Evolutionary conservation across 30 jellyfish, hydroid and myxozoan species (phyloP), one percentile per base, ranked within the genome.

Genomic region (Calvadosia cruxmelitensis): DNA sequence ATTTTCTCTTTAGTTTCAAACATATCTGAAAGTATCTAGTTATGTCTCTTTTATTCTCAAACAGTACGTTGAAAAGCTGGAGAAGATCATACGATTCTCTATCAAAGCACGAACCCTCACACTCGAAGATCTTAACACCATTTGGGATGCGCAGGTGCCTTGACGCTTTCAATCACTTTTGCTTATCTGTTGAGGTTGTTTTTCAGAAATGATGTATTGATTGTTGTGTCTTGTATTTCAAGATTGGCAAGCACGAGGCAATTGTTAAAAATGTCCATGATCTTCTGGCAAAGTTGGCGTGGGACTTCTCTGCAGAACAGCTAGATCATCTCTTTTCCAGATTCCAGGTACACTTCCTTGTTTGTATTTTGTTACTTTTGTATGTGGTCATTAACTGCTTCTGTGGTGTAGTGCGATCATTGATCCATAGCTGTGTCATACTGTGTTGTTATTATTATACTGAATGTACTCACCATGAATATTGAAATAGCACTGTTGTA

Each of bases 301-400:
- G 97, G 97, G 97, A 87, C 81, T 87, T 87, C 67, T 87, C 97
- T 13, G 97, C 97, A 15, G 97, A 87, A 49, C 97, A 87, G 71
- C 78, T 87, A 16, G 97, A 87, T 50, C 97, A 87, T 76, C 84
- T 87, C 7, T 87, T 87, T 77, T 74, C 97, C 1, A 76, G 97
- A 57, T 87, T 87, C 53, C 97, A 87, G 94, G 97, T 87, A 75
- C n/a, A n/a, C n/a, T n/a, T n/a, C n/a, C n/a, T n/a, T n/a, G n/a
- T n/a, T n/a, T n/a, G n/a, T n/a, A n/a, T n/a, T n/a, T n/a, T n/a
- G n/a, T n/a, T n/a, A n/a, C n/a, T n/a, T n/a, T n/a, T n/a, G n/a
- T n/a, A n/a, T n/a, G n/a, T n/a, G n/a, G n/a, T n/a, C n/a, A n/a
- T n/a, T n/a, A n/a, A n/a, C n/a, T n/a, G n/a, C n/a, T n/a, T n/a